Evolutionary conservation across 2,797 vertebrate genomes (phyloP).

Genomic region (Echeneis naucrates): DNA sequence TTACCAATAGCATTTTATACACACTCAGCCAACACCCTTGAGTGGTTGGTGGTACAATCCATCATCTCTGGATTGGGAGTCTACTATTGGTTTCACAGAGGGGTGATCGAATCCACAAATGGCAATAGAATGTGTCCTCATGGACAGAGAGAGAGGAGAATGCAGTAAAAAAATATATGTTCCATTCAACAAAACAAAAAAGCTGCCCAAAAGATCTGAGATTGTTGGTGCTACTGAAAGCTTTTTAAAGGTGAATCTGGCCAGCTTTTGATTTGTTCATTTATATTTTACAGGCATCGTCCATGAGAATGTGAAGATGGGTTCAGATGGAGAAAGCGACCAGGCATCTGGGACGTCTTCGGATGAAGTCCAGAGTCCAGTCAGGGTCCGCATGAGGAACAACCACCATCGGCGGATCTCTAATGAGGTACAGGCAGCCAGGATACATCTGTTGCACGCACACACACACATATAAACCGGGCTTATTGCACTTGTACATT

Average conservation of each 20-base stretch:
- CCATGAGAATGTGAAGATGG: slow-evolving; percentile 88
- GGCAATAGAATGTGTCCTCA: slow-evolving; percentile 21
- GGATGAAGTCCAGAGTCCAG: slow-evolving; percentile 88
- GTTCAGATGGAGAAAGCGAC: slow-evolving; percentile 89
- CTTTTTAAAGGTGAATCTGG: too few species aligned
- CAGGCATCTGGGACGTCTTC: slow-evolving; percentile 88
- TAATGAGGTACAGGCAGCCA: slow-evolving; percentile 80
- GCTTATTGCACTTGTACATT: not conserved
- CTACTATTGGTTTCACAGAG: slow-evolving; percentile 17
- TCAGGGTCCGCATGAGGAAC: slow-evolving; percentile 87
- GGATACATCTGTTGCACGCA: slow-evolving; percentile 3
- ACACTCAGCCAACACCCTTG: slow-evolving; percentile 46
- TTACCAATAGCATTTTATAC: slow-evolving; percentile 64
- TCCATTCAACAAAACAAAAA: slow-evolving; percentile 11
- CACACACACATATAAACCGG: not conserved
- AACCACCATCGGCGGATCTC: slow-evolving; percentile 87
- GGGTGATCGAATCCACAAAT: slow-evolving; percentile 32
- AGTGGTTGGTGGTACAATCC: slow-evolving; percentile 54
- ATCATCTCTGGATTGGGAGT: slow-evolving; percentile 37
- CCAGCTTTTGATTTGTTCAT: slow-evolving; percentile 33
- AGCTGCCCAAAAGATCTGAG: not conserved
- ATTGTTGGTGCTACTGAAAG: not conserved
- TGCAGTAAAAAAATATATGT: not conserved
- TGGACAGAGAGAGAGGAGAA: slow-evolving; percentile 4
- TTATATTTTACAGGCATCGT: slow-evolving; percentile 78